A percentile compares a stretch with the other conserved stretches of the same genome.
Conservation (phyloP, 2,888 invertebrate genomes). For the Bursaphelenchus okinawaensis region DNA sequence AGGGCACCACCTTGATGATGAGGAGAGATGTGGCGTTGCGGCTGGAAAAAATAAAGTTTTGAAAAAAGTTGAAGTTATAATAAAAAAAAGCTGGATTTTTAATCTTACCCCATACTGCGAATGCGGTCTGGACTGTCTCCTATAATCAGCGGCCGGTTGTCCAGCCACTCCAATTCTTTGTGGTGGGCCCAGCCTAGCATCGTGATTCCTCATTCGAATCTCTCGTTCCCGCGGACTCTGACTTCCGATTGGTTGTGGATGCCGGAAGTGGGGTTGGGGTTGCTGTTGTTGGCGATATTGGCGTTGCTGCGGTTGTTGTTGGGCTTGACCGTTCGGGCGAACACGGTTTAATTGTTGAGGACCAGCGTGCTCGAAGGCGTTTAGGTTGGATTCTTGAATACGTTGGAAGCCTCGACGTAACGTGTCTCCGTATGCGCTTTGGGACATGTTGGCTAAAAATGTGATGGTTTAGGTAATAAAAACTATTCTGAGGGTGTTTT, state of each 20-base stretch:
- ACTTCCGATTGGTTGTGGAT: conserved; percentile 9
- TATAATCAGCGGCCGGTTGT: conserved; percentile 17
- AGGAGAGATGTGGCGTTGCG: not conserved
- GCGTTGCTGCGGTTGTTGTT: conserved; percentile 17
- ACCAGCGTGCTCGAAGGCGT: conserved; percentile 44
- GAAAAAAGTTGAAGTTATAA: not conserved
- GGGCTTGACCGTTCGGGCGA: conserved; percentile 20
- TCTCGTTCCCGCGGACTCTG: conserved; percentile 14
- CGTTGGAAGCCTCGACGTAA: conserved; percentile 94
- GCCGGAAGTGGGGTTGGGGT: conserved; percentile 10
- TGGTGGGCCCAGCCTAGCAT: conserved; percentile 19
- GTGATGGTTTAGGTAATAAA: not conserved
- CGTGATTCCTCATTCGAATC: conserved; percentile 26
- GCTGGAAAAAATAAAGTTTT: not conserved
- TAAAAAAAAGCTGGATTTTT: not conserved
- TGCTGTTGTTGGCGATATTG: conserved; percentile 7
- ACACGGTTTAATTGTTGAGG: conserved; percentile 43
- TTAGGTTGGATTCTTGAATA: conserved; percentile 69
- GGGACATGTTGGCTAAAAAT: conserved; percentile 71
- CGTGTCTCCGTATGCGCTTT: conserved; percentile 84
- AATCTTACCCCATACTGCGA: conserved; percentile 26
- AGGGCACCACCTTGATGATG: not conserved
- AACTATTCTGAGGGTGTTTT: not conserved
- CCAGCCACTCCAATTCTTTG: conserved; percentile 23
- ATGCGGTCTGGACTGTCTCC: conserved; percentile 21